Evolutionary conservation across 2,113 vertebrate species (phyloP).

Genomic region (Grallaria varia): DNA sequence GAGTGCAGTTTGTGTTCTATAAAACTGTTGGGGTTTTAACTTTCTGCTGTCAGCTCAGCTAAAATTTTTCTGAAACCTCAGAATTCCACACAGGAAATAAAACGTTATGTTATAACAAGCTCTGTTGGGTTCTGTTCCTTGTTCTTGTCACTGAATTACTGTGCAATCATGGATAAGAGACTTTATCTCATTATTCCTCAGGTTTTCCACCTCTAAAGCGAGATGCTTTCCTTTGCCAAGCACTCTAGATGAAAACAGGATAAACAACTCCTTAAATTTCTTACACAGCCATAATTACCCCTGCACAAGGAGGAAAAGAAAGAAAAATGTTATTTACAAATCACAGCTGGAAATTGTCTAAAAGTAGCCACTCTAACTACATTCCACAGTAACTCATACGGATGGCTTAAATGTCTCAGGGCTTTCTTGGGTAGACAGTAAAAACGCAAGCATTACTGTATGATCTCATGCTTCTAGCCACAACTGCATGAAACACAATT

Average conservation of each 20-base stretch:
- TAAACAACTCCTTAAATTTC: not conserved
- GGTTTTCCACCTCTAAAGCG: not conserved
- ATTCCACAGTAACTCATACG: not conserved
- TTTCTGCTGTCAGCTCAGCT: not conserved
- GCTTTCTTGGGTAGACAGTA: not conserved
- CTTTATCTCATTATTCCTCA: not conserved
- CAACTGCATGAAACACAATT: not conserved
- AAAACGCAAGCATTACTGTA: not conserved
- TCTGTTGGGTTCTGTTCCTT: not conserved
- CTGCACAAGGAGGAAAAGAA: not conserved
- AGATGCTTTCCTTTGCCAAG: not conserved
- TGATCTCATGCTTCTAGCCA: not conserved
- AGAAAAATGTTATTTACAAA: slow-evolving; percentile 33
- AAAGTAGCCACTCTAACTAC: not conserved
- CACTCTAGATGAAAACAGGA: not conserved
- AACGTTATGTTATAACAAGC: not conserved
- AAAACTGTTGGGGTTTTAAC: not conserved
- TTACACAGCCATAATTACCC: slow-evolving; percentile 18
- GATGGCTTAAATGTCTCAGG: not conserved
- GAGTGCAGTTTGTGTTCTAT: not conserved
- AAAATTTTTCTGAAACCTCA: not conserved
- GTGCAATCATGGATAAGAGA: not conserved
- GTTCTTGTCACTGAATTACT: not conserved
- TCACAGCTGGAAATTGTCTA: slow-evolving; percentile 47
- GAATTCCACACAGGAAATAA: not conserved